Evolutionary conservation across 2,797 vertebrate genomes (phyloP).

Genomic region (Zenarchopterus dispar): DNA sequence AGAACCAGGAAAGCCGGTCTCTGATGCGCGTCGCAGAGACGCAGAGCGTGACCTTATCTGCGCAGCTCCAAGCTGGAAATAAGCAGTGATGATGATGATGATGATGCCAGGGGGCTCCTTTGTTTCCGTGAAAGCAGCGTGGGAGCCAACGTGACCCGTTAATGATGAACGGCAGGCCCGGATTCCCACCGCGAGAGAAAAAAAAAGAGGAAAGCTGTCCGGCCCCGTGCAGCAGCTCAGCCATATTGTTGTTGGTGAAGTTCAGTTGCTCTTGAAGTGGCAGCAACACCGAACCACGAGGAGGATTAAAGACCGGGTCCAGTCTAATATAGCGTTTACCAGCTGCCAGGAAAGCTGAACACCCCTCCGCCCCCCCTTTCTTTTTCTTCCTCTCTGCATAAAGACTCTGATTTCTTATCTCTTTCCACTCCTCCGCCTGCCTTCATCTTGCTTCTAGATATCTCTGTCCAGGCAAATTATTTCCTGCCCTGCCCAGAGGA

Average conservation of each 20-base stretch:
- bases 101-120: conserved; percentile 58
- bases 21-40: conserved; percentile 30
- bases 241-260: conserved; percentile 60
- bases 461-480: conserved; percentile 50
- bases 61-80: conserved; percentile 60
- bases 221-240: conserved; percentile 51
- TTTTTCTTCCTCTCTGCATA: conserved; percentile 39
- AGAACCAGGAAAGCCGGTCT: conserved; percentile 60
- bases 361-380: too few relatives aligned
- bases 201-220: conserved; percentile 42
- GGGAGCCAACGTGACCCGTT: conserved; percentile 59
- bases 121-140: conserved; percentile 53
- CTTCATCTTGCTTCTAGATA: conserved; percentile 33
- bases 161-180: conserved; percentile 63
- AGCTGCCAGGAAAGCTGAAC: conserved; percentile 23
- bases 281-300: conserved; percentile 59
- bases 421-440: conserved; percentile 13
- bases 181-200: conserved; percentile 49
- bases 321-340: conserved; percentile 22
- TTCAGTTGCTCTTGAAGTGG: conserved; percentile 73
- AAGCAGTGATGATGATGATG: conserved; percentile 64
- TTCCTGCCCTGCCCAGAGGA: conserved; percentile 19
- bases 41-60: conserved; percentile 65
- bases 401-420: conserved; percentile 46
- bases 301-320: conserved; percentile 63